Conservation (phyloP, 2,888 invertebrate genomes). For the Autographa pulchrina region DNA sequence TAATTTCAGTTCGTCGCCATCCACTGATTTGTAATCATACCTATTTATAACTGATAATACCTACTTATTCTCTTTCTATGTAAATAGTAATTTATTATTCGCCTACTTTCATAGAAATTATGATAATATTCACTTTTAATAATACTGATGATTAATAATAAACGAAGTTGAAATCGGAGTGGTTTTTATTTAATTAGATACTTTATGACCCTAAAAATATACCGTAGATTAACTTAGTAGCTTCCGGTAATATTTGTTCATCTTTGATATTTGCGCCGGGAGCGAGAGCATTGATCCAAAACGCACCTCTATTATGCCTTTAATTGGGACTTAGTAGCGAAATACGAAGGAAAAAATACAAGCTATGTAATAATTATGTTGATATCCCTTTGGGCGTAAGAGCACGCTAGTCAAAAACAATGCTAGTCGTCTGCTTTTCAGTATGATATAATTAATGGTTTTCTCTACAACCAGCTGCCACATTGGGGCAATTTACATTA, state of each 20-base stretch:
- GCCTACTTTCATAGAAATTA: slow-evolving; percentile 82
- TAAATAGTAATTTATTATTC: slow-evolving; percentile 79
- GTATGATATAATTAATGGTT: background rate
- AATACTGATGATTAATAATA: slow-evolving; percentile 80
- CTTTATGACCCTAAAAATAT: background rate
- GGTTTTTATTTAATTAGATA: slow-evolving; percentile 42
- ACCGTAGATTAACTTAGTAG: background rate
- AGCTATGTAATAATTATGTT: too few relatives aligned
- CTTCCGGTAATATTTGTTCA: too few relatives aligned
- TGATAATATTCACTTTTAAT: slow-evolving; percentile 84
- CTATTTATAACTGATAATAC: slow-evolving; percentile 53
- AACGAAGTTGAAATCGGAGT: slow-evolving; percentile 72
- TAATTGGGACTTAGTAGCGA: background rate
- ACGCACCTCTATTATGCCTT: background rate
- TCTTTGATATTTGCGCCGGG: background rate
- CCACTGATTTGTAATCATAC: slow-evolving; percentile 48
- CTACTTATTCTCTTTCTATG: slow-evolving; percentile 68
- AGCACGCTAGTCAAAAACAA: background rate
- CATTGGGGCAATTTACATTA: too few relatives aligned
- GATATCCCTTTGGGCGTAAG: background rate
- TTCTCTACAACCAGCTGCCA: background rate
- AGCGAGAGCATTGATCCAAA: background rate
- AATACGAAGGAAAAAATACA: background rate
- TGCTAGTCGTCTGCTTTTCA: background rate
- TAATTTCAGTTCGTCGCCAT: slow-evolving; percentile 27